Evolutionary conservation across 1,140 invertebrate genomes (phyloP).

Genomic region (Polypedilum pembai): DNA sequence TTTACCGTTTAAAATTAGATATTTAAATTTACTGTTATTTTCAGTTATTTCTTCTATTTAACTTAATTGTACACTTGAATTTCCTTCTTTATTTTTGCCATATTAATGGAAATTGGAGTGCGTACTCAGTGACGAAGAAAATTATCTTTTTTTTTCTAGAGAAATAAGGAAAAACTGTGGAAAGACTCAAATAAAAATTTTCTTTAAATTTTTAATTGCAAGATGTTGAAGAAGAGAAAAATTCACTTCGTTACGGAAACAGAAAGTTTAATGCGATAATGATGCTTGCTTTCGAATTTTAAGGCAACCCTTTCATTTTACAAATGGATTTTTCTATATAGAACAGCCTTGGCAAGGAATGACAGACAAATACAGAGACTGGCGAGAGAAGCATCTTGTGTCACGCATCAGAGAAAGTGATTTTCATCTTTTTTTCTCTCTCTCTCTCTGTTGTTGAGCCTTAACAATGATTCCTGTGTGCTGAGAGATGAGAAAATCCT

Average conservation of each 20-base stretch:
- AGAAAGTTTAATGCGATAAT: constrained; percentile 3
- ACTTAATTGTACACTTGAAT: background rate
- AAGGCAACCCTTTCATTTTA: background rate
- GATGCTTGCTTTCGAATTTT: background rate
- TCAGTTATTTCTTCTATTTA: background rate
- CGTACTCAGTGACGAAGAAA: background rate
- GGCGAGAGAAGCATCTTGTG: background rate
- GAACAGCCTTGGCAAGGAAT: background rate
- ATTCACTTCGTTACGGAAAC: background rate
- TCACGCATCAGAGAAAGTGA: background rate
- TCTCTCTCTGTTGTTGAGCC: background rate
- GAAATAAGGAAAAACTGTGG: no score
- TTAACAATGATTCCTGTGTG: constrained; percentile 11
- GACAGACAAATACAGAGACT: background rate
- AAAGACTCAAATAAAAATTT: no score
- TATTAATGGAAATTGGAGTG: background rate
- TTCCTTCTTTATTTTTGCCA: background rate
- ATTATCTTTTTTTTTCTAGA: background rate
- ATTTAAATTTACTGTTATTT: no score
- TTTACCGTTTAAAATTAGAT: no score
- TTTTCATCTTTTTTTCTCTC: background rate
- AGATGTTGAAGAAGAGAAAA: background rate
- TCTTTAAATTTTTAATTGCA: background rate
- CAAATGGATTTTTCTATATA: background rate
- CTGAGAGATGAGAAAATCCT: background rate